These are phyloP conservation scores for Luscinia luscinia DNA, from an alignment of 2,797 vertebrate species.

Conservation along the genomic window DNA sequence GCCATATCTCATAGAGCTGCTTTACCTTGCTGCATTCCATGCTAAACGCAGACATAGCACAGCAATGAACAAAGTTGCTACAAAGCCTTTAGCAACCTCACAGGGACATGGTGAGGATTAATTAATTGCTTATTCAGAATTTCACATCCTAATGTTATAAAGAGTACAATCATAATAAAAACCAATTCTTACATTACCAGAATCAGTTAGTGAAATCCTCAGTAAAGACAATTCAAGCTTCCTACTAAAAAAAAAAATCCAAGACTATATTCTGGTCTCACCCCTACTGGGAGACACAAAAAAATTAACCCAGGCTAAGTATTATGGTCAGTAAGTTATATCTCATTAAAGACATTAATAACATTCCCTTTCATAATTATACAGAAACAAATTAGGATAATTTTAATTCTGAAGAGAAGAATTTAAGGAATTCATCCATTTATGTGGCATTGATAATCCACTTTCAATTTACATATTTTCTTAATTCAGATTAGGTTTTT, in stretches of 20 bases:
- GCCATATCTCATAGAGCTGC: not conserved
- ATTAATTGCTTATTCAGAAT: conserved; percentile 20
- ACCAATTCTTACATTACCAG: not conserved
- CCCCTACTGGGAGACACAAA: conserved; percentile 1
- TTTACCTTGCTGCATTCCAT: not conserved
- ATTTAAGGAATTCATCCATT: not conserved
- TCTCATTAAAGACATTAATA: not conserved
- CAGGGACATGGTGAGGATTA: conserved; percentile 21
- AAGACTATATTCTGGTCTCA: not conserved
- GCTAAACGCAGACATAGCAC: not conserved
- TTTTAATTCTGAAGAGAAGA: conserved; percentile 24
- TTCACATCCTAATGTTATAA: conserved; percentile 27
- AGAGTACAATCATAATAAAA: not conserved
- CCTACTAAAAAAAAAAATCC: not conserved
- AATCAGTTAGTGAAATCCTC: conserved; percentile 10
- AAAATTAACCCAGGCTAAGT: conserved; percentile 7
- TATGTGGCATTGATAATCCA: not conserved
- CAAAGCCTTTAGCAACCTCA: not conserved
- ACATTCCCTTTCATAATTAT: conserved; percentile 14
- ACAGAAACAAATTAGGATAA: conserved; percentile 4
- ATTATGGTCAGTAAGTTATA: not conserved
- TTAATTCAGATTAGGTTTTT: conserved; percentile 18
- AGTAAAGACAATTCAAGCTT: conserved; percentile 2
- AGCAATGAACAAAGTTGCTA: not conserved
- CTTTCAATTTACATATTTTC: not conserved